Conservation (phyloP, 2,888 invertebrate species). For the Acleris emargana region DNA sequence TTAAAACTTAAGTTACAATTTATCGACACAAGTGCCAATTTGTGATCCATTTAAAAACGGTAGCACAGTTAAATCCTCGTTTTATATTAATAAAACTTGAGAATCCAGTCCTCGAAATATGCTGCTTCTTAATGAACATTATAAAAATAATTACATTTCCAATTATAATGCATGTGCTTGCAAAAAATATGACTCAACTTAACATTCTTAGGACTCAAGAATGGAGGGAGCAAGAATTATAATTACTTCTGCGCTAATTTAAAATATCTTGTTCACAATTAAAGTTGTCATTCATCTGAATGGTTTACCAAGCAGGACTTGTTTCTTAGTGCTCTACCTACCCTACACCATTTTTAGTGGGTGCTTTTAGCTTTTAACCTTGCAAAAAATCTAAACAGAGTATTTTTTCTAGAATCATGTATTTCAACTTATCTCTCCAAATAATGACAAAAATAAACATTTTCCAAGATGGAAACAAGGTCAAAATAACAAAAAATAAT, state of each 20-base stretch:
- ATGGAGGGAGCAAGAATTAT: slow-evolving; percentile 31
- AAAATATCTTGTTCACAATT: slow-evolving; percentile 26
- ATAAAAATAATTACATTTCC: slow-evolving; percentile 35
- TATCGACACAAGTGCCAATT: no score
- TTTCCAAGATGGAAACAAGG: no score
- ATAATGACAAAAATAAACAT: no score
- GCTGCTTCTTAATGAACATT: slow-evolving; percentile 27
- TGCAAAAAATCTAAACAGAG: no score
- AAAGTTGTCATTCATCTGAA: slow-evolving; percentile 19
- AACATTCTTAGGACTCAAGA: slow-evolving; percentile 25
- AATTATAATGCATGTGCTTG: slow-evolving; percentile 26
- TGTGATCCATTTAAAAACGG: slow-evolving; percentile 17
- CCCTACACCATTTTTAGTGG: no score
- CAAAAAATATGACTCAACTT: slow-evolving; percentile 23
- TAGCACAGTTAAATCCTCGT: slow-evolving; percentile 3
- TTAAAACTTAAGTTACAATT: no score
- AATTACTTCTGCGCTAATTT: slow-evolving; percentile 25
- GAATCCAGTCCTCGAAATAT: slow-evolving; percentile 21
- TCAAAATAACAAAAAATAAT: no score
- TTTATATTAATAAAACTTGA: slow-evolving; percentile 14
- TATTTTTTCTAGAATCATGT: no score
- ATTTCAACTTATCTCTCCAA: no score
- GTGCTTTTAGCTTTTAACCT: no score
- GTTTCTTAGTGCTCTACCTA: not conserved
- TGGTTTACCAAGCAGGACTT: slow-evolving; percentile 9